Base-by-base conservation (phyloP, 1,140 invertebrate species). In the Lethocerus indicus region DNA sequence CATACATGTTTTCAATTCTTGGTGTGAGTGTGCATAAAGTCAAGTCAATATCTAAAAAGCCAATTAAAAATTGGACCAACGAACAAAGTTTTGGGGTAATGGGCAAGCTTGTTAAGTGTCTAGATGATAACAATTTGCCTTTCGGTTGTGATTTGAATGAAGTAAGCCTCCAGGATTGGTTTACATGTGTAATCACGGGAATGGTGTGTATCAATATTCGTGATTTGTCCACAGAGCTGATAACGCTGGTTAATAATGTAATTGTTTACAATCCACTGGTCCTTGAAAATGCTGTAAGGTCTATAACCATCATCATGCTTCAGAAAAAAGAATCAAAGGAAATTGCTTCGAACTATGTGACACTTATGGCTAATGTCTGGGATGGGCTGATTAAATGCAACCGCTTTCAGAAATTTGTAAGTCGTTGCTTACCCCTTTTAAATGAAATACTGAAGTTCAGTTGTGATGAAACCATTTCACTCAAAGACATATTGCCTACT, bases 231-330 rank as follows among this genome's bases (percentile, higher is more conserved):
- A 24, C 27, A 6, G 39, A 39, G n/a, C 45, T 53, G 3, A 40
- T 53, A 13, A 37, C 23, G 16, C 49, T 53, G 52, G 35, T 50
- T 20, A 43, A 36, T 14, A 43, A 26, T 7, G 39, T 50, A 9
- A 47, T 49, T 26, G 47, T 47, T 13, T 53, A 45, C 25, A 53
- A 53, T 26, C 47, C 47, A 2, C 25, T 53, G 23, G 43, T 53
- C 3, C 49, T 53, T 28, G 52, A 53, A 32, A 43, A 16, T 27
- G 45, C 40, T 4, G 13, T 20, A 16, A 50, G 50, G 35, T 12
- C 20, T 7, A 29, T 53, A 23, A 27, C 48, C 25, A 32, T 49
- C 23, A 53, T 53, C 21, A 46, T 50, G 27, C 35, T 42, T 2
- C 26, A 24, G 6, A 47, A 39, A 44, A 49, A 49, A 24, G 20